phyloP scores from a whole-genome alignment of 2,113 vertebrate species.

The Grammomys dolichurus region DNA sequence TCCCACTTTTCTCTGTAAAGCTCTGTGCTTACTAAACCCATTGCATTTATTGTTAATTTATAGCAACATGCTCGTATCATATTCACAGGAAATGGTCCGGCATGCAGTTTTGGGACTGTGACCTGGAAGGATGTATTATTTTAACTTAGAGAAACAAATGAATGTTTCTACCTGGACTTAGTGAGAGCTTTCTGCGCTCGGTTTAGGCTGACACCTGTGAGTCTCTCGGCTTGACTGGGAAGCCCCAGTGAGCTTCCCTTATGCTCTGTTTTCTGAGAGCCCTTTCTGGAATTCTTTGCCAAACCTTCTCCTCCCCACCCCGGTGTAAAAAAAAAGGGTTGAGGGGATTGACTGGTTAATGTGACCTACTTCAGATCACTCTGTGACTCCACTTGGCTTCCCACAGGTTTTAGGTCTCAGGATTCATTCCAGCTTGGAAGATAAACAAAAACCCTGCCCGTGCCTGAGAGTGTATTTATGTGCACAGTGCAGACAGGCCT shows the following conservation, averaged over 20 bases:
- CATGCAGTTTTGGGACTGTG: not conserved
- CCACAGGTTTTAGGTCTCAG: not conserved
- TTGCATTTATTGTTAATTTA: slow-evolving; percentile 59
- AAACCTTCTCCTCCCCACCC: not conserved
- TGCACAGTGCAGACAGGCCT: not conserved
- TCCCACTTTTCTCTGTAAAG: not conserved
- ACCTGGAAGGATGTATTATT: slow-evolving; percentile 18
- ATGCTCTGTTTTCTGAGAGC: not conserved
- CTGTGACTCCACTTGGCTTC: not conserved
- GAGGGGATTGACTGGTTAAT: not conserved
- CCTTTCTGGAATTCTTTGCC: not conserved
- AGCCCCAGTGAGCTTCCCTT: not conserved
- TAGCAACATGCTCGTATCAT: not conserved
- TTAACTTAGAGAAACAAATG: slow-evolving; percentile 30
- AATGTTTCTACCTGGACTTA: not conserved
- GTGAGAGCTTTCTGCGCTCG: not conserved
- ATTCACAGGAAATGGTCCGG: not conserved
- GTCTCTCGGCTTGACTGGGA: not conserved
- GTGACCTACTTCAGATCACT: not conserved
- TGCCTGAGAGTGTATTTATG: not conserved
- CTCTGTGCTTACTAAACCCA: not conserved
- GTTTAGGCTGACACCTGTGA: not conserved
- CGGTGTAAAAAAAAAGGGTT: not conserved
- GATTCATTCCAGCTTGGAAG: slow-evolving; percentile 5
- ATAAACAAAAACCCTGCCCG: not conserved